Evolutionary conservation across 2,797 vertebrate genomes (phyloP).

Genomic region (Platalea minor): DNA sequence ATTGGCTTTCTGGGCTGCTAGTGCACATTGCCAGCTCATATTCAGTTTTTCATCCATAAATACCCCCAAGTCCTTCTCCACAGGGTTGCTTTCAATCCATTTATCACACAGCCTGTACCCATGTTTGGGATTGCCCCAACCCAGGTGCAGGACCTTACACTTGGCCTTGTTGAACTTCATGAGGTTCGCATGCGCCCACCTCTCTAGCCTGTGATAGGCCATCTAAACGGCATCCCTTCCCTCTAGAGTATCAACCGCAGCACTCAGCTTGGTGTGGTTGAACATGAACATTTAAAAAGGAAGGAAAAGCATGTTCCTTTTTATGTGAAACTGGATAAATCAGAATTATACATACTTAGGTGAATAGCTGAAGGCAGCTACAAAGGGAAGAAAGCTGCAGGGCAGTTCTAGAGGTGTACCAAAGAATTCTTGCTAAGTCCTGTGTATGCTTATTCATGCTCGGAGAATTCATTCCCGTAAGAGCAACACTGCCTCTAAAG

Average conservation of each 20-base stretch:
- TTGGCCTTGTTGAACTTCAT: background rate
- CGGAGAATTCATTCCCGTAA: background rate
- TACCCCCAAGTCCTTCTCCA: background rate
- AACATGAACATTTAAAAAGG: background rate
- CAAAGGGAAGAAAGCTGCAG: background rate
- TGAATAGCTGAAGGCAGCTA: background rate
- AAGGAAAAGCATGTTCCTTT: background rate
- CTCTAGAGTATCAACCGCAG: background rate
- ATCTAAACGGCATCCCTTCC: background rate
- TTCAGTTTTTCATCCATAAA: background rate
- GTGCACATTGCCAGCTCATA: background rate
- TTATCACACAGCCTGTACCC: background rate
- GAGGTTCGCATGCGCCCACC: background rate
- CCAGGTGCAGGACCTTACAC: background rate
- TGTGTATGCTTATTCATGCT: background rate
- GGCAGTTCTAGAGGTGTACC: background rate
- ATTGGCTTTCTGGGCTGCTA: background rate
- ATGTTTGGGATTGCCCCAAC: background rate
- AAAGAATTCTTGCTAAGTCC: background rate
- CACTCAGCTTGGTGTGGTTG: background rate
- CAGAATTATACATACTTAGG: background rate
- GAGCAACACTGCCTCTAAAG: background rate
- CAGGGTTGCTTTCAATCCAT: background rate
- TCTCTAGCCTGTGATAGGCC: background rate
- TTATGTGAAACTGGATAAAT: background rate